Percentiles rank a stretch among this genome's conserved stretches.
Conservation (phyloP, 2,797 vertebrate species). For the Onychomys arenicola region DNA sequence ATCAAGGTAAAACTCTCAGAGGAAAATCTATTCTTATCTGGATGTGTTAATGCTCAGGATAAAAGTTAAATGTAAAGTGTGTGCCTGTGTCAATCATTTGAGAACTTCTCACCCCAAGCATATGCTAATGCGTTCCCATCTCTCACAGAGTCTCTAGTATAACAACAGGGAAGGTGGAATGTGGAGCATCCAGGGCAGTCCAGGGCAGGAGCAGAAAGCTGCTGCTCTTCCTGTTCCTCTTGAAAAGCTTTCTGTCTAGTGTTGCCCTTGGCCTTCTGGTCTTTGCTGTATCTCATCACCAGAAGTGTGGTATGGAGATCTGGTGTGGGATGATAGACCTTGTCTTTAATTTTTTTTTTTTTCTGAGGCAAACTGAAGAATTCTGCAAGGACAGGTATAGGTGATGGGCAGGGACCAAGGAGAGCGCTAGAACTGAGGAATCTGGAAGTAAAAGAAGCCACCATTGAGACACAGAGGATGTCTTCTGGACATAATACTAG, state of each 20-base stretch:
- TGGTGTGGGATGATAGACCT: fast-evolving
- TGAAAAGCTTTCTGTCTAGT: background rate
- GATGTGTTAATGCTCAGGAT: conserved; percentile 19
- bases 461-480: background rate
- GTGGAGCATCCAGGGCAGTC: no score
- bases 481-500: background rate
- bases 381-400: background rate
- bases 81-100: background rate
- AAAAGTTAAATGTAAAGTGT: conserved; percentile 31
- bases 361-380: background rate
- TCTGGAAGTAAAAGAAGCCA: no score
- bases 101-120: background rate
- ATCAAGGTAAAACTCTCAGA: conserved; percentile 41
- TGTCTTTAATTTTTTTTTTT: background rate
- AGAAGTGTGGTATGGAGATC: background rate
- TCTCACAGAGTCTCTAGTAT: background rate
- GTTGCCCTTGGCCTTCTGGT: background rate
- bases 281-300: background rate
- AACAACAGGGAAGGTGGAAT: fast-evolving
- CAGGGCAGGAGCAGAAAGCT: no score
- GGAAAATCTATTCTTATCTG: conserved; percentile 65
- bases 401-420: background rate
- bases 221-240: background rate
- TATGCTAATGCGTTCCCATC: background rate
- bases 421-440: background rate